Percentiles rank a stretch among this genome's conserved stretches.
Evolutionary conservation across 2,888 invertebrate species (phyloP).

Genomic region (Muschampia plurimacula): DNA sequence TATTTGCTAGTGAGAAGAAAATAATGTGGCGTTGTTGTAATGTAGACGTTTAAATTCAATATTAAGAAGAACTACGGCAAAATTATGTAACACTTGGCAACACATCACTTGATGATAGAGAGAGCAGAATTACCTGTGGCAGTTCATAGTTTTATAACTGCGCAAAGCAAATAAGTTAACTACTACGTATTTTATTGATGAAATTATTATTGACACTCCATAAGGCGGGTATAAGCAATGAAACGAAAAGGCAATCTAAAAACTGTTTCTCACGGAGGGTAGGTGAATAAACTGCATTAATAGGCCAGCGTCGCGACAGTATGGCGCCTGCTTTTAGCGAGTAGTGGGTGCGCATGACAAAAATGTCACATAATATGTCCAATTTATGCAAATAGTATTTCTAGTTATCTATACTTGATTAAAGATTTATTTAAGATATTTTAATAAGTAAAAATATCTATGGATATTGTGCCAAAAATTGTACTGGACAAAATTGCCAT

Average conservation of each 20-base stretch:
- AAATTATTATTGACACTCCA: slow-evolving; percentile 14
- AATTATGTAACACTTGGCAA: no score
- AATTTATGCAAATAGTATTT: slow-evolving; percentile 5
- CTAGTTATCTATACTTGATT: not conserved
- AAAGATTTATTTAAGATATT: not conserved
- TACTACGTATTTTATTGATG: slow-evolving; percentile 11
- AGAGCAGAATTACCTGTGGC: no score
- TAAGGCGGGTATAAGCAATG: slow-evolving; percentile 26
- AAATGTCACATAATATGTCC: slow-evolving; percentile 32
- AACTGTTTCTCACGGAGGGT: slow-evolving; percentile 50
- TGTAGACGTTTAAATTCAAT: no score
- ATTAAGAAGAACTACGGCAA: no score
- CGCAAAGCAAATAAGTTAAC: slow-evolving; percentile 11
- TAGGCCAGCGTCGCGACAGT: slow-evolving; percentile 59
- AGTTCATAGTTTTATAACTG: not conserved
- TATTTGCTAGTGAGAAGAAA: no score
- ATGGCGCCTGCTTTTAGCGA: slow-evolving; percentile 50
- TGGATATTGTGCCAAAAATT: not conserved
- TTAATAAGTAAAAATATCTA: not conserved
- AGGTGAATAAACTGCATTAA: slow-evolving; percentile 73
- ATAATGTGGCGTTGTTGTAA: no score
- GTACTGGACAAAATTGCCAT: not conserved
- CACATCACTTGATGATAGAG: no score
- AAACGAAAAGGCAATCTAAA: slow-evolving; percentile 36
- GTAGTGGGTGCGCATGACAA: slow-evolving; percentile 43